Evolutionary conservation across 1,140 invertebrate species (phyloP), one percentile per base, ranked within the genome.

Genomic region (Drosophila elegans): DNA sequence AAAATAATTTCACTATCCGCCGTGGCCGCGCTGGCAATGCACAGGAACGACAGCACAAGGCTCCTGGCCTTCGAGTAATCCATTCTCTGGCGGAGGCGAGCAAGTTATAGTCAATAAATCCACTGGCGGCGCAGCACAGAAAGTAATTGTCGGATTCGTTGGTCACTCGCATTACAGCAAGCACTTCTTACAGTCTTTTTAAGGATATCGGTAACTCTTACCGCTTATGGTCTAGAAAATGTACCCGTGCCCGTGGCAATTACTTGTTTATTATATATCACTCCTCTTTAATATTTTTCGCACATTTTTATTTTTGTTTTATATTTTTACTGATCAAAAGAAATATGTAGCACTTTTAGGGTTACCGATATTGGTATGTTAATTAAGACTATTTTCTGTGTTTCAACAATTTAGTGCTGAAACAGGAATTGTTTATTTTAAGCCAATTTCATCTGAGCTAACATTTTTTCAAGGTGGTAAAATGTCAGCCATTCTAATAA

Each of bases 1-100:
- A 91, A 81, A 54, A 91, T 91, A 39, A 91, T 59, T 88, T 91
- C 90, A 52, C 82, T 82, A 53, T 79, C 60, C 16, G 75, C 82
- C 16, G 49, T 61, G 7, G 60, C 74, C 52, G 69, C 72, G 61
- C 62, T 72, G 5, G 83, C 48, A n/a, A 79, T 57, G 56, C 67
- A 83, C 56, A 91, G 74, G 46, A 90, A 61, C 13, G 62, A 73
- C 27, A 91, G 51, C 32, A 76, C 67, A 44, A 91, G 66, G 60
- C 56, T 73, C 55, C 62, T 77, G 34, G 64, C 66, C 67, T 75
- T 80, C 39, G 42, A 68, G 64, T 73, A 78, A 80, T 91, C 83
- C 90, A 91, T 91, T 83, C 64, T 83, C 59, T 69, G 16, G 39
- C 45, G 54, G 25, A 42, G 25, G 67, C 46, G 68, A 41, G 60